Percentiles rank a stretch among this genome's conserved stretches.
These are phyloP conservation scores for Zonitis immaculata DNA, from an alignment of 2,888 invertebrate species.

Conservation along the genomic window DNA sequence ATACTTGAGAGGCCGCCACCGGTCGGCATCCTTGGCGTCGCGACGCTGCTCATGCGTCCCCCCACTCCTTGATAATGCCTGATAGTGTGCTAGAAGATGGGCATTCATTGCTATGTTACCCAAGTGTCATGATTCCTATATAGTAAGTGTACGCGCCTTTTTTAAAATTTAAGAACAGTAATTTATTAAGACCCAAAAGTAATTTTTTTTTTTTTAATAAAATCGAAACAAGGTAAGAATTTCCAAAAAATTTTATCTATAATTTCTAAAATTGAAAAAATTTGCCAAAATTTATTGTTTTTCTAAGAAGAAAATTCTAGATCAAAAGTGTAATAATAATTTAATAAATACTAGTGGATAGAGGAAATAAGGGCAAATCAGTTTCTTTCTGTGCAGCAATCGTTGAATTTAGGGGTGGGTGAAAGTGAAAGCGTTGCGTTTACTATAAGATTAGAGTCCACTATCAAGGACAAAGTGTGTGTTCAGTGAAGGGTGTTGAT, in stretches of 20 bases:
- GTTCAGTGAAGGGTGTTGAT: not conserved
- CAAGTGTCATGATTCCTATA: constrained; percentile 51
- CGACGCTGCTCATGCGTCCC: constrained; percentile 50
- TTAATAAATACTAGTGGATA: too few species aligned
- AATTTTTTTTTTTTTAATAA: too few species aligned
- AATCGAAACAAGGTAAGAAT: not conserved
- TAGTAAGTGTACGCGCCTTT: constrained; percentile 49
- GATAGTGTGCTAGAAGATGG: constrained; percentile 51
- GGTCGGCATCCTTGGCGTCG: constrained; percentile 49
- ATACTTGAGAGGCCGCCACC: constrained; percentile 45
- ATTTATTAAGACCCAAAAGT: not conserved
- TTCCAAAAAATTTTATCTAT: too few species aligned
- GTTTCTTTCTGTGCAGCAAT: not conserved
- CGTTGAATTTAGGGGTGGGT: not conserved
- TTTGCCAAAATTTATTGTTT: too few species aligned
- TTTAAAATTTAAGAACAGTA: constrained; percentile 45
- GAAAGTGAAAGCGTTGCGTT: not conserved
- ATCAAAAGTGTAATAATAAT: too few species aligned
- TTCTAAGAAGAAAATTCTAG: too few species aligned
- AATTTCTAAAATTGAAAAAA: too few species aligned
- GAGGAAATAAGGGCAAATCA: not conserved
- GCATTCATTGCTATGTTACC: constrained; percentile 52
- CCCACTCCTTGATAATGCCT: constrained; percentile 50
- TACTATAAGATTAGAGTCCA: not conserved
- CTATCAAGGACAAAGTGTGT: not conserved